Percentiles rank a stretch among this genome's conserved stretches.
These are phyloP conservation scores for Goniozus legneri DNA, from an alignment of 1,140 invertebrate genomes.

Conservation along the genomic window DNA sequence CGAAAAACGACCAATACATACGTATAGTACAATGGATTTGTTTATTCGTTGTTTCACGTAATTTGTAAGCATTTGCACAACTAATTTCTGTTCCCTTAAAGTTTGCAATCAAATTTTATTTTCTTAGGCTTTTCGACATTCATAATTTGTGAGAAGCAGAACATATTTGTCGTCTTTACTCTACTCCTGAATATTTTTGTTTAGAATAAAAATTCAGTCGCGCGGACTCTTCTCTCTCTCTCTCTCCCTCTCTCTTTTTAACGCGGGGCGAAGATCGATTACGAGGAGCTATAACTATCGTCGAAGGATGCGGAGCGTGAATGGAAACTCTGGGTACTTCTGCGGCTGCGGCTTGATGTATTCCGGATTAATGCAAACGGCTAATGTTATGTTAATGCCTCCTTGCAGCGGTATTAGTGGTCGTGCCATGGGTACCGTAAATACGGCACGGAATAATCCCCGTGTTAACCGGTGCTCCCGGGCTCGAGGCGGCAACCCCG, in stretches of 20 bases:
- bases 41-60: no score
- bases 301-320: background rate
- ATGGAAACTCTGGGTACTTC: constrained; percentile 1
- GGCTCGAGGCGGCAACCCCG: constrained; percentile 1
- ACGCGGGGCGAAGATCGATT: constrained; percentile 8
- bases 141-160: no score
- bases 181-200: no score
- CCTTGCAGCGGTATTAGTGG: constrained; percentile 28
- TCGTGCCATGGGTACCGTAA: constrained; percentile 25
- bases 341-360: constrained; percentile 27
- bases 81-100: no score
- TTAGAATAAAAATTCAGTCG: no score
- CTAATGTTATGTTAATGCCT: constrained; percentile 42
- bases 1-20: no score
- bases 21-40: no score
- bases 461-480: constrained; percentile 22
- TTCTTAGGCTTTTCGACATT: no score
- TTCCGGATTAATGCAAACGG: constrained; percentile 38
- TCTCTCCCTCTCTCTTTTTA: no score
- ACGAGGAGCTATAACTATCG: constrained; percentile 14
- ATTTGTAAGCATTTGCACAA: no score
- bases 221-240: background rate
- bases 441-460: constrained; percentile 31
- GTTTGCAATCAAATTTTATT: no score
- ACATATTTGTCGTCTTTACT: no score